Evolutionary conservation across 2,888 invertebrate species (phyloP).

Genomic region (Phengaris alcon): DNA sequence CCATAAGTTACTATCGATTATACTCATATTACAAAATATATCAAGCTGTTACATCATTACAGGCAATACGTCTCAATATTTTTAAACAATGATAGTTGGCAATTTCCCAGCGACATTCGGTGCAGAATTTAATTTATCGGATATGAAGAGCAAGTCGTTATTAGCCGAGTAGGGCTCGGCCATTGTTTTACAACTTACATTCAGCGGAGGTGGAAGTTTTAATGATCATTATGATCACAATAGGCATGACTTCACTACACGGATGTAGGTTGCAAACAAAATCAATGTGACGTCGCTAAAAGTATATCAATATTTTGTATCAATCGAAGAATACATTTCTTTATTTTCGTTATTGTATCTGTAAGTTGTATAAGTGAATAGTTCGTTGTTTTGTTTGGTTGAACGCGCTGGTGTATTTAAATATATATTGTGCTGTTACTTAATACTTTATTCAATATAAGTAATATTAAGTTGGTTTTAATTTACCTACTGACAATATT

Average conservation of each 20-base stretch:
- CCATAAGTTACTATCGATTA: background rate
- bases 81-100: constrained; percentile 43
- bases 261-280: constrained; percentile 7
- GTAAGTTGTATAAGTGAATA: constrained; percentile 10
- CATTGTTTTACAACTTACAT: constrained; percentile 41
- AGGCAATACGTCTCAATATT: constrained; percentile 36
- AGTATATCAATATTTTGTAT: constrained; percentile 11
- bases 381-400: background rate
- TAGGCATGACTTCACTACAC: constrained; percentile 34
- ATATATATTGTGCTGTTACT: background rate
- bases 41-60: background rate
- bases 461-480: background rate
- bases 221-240: constrained; percentile 38
- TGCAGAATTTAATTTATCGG: constrained; percentile 44
- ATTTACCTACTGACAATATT: background rate
- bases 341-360: background rate
- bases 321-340: background rate
- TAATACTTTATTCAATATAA: background rate
- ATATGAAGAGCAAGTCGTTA: constrained; percentile 39
- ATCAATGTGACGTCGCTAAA: constrained; percentile 4
- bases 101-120: constrained; percentile 39
- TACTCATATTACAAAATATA: background rate
- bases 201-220: constrained; percentile 34
- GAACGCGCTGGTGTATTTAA: background rate
- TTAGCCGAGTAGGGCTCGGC: constrained; percentile 38